A percentile compares a stretch with the other conserved stretches of the same genome.
phyloP scores from a whole-genome alignment of 2,113 vertebrate genomes.

The Regulus satrapa region DNA sequence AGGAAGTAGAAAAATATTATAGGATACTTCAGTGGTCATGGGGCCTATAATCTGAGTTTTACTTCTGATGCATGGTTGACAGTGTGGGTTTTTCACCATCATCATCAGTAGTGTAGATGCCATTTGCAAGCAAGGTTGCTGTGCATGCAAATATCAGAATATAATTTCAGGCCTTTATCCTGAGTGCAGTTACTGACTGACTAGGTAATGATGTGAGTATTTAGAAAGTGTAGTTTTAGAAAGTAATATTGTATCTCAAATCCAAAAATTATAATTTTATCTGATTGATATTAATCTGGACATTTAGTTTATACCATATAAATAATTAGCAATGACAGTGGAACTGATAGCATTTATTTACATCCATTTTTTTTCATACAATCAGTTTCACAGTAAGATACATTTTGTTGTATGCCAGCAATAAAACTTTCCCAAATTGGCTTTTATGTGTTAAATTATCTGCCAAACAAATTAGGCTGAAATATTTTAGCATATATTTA shows the following conservation, averaged over 20 bases:
- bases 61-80: neutral
- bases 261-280: neutral
- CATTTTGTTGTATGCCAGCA: fast-evolving
- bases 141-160: neutral
- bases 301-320: neutral
- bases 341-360: fast-evolving
- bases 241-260: neutral
- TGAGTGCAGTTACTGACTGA: neutral
- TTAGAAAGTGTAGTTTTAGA: neutral
- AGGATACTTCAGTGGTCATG: neutral
- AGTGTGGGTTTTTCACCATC: fast-evolving
- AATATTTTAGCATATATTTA: neutral
- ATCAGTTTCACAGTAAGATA: neutral
- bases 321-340: neutral
- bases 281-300: neutral
- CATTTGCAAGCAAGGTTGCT: neutral
- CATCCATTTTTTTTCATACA: neutral
- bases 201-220: fast-evolving
- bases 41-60: neutral
- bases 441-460: neutral
- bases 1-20: neutral
- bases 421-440: neutral
- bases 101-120: neutral
- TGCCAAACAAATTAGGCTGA: neutral
- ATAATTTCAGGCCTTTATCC: neutral